Evolutionary conservation across 2,113 vertebrate genomes (phyloP).

Genomic region (Coregonus clupeaformis): DNA sequence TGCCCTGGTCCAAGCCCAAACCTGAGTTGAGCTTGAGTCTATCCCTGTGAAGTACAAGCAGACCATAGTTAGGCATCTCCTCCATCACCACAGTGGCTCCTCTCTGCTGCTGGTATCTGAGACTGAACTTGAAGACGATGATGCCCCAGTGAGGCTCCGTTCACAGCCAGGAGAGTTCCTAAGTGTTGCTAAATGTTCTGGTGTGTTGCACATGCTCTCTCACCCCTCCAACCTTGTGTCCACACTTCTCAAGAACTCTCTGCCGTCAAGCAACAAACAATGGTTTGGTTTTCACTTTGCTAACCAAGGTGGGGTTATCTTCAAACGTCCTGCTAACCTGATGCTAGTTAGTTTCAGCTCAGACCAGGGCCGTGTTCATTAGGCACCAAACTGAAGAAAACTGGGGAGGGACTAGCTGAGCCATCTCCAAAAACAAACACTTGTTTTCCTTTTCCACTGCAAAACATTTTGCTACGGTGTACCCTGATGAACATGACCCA

Average conservation of each 20-base stretch:
- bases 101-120: not conserved
- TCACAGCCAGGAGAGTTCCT: not conserved
- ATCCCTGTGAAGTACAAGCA: not conserved
- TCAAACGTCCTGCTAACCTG: not conserved
- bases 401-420: no score
- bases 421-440: no score
- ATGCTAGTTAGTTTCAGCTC: not conserved
- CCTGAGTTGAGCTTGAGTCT: not conserved
- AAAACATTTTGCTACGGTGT: no score
- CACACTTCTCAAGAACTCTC: not conserved
- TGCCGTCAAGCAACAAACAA: not conserved
- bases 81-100: not conserved
- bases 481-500: no score
- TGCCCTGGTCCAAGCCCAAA: constrained; percentile 9
- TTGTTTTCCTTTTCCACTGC: no score
- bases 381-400: no score
- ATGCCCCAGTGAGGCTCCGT: not conserved
- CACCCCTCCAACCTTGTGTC: not conserved
- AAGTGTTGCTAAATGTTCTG: not conserved
- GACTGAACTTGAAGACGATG: not conserved
- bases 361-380: not conserved
- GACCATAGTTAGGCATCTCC: not conserved
- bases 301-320: not conserved
- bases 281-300: not conserved
- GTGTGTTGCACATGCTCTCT: not conserved